Evolutionary conservation across 53 echinoderm and acorn worm genomes (phyloP).

Genomic region (Pentamera pediparva): DNA sequence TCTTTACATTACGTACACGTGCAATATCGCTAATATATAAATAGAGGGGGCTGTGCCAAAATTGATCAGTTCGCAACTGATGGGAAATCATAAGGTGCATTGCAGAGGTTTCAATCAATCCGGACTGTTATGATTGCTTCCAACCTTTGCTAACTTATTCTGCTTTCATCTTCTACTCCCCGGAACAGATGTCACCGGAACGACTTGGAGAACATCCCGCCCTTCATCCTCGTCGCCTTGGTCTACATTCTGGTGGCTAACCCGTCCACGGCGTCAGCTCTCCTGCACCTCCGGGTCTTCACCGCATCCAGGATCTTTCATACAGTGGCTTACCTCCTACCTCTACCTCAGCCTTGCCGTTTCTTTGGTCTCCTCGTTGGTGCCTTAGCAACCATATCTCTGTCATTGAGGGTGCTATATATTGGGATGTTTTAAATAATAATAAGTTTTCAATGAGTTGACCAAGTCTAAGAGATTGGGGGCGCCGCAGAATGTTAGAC

Average conservation of each 20-base stretch:
- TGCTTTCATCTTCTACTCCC: too few relatives aligned
- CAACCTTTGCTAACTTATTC: neutral
- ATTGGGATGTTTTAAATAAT: slow-evolving; percentile 1
- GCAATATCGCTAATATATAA: neutral
- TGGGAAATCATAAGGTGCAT: too few relatives aligned
- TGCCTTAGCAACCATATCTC: slow-evolving; percentile 43
- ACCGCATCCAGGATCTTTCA: slow-evolving; percentile 59
- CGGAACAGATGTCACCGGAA: slow-evolving; percentile 61
- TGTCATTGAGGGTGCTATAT: slow-evolving; percentile 49
- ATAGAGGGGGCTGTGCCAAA: too few relatives aligned
- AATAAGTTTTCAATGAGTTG: too few relatives aligned
- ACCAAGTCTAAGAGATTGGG: too few relatives aligned
- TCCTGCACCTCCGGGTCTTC: slow-evolving; percentile 64
- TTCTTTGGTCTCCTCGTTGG: slow-evolving; percentile 45
- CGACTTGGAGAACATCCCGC: slow-evolving; percentile 81
- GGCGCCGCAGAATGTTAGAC: too few relatives aligned
- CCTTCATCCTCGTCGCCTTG: slow-evolving; percentile 61
- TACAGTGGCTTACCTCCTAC: slow-evolving; percentile 56
- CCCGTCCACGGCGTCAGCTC: slow-evolving; percentile 33
- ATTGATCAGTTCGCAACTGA: too few relatives aligned
- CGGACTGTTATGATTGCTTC: too few relatives aligned
- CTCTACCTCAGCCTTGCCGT: slow-evolving; percentile 61
- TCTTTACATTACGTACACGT: too few relatives aligned
- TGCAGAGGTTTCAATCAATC: too few relatives aligned
- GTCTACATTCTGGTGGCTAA: slow-evolving; percentile 56